Evolutionary conservation across 2,113 vertebrate species (phyloP), one percentile per base, ranked within the genome.

Genomic region (Ammospiza nelsoni): DNA sequence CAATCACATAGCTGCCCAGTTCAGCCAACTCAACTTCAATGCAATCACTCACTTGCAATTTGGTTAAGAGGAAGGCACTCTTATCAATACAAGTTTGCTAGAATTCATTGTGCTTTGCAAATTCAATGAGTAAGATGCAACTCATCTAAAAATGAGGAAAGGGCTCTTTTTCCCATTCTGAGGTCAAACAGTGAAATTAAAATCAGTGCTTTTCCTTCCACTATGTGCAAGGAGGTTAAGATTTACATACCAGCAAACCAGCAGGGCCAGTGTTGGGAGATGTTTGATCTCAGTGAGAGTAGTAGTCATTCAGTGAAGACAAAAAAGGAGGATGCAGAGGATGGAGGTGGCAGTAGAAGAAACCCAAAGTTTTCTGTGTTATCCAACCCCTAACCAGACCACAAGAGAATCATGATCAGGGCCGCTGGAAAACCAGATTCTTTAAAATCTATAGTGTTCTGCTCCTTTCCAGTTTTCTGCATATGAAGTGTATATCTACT

Each of bases 311-410:
- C 97, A 98, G 97, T 98, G 97, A 97, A 98, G 98, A 98, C 97
- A 98, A 97, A 98, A 98, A 98, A 97, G 97, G 97, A 98, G 97
- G 97, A 97, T 97, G 97, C 97, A 98, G 97, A 97, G 97, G 97
- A 97, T 97, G 97, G 97, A 97, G 96, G 97, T 97, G 97, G 97
- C 97, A 97, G 97, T 91, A 97, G 97, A 97, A 98, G 97, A 97
- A 97, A 98, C 97, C 65, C 98, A 97, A 97, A 96, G 97, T 97
- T 97, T 97, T 98, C 96, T 97, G 97, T 97, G 97, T 97, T 97
- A 97, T 97, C 98, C 97, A 98, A 97, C 97, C 97, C 97, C 98
- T 98, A 98, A 97, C 97, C 97, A 98, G 97, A 98, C 97, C 97
- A 98, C 97, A 98, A 97, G 94, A 98, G 97, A 98, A 97, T 97